Conservation (phyloP, 2,888 invertebrate species). For the Pantelozetes paolii region DNA sequence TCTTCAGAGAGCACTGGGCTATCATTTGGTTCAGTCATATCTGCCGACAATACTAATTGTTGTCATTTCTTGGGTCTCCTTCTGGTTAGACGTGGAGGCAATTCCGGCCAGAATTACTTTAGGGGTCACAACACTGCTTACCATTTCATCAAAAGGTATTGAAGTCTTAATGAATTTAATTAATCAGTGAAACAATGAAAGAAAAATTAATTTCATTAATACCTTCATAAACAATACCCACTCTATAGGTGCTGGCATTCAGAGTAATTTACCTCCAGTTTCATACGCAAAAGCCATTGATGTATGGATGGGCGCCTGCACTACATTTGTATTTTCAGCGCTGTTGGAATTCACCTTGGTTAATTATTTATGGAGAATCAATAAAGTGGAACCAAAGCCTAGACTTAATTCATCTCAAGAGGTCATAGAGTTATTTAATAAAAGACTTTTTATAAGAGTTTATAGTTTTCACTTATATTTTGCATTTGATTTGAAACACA, state of each 20-base stretch:
- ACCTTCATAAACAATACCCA: no score
- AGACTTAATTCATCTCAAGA: not conserved
- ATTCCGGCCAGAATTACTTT: constrained; percentile 52
- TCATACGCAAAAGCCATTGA: constrained; percentile 50
- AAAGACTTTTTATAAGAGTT: not conserved
- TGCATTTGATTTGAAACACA: not conserved
- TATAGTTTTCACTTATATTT: not conserved
- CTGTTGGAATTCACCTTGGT: constrained; percentile 55
- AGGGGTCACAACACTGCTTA: constrained; percentile 51
- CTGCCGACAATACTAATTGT: constrained; percentile 51
- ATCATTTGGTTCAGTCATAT: constrained; percentile 51
- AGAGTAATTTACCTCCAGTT: constrained; percentile 48
- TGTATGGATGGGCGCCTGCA: constrained; percentile 51
- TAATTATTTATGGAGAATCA: not conserved
- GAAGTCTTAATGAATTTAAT: not conserved
- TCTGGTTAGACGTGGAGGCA: constrained; percentile 51
- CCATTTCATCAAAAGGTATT: constrained; percentile 50
- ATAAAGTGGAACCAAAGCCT: not conserved
- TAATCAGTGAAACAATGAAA: not conserved
- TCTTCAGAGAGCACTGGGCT: constrained; percentile 50
- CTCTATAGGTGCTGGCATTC: constrained; percentile 47
- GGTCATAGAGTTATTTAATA: not conserved
- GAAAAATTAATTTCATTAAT: no score
- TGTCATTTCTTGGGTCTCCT: constrained; percentile 51
- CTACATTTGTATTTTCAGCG: constrained; percentile 56